phyloP scores from a whole-genome alignment of 2,113 vertebrate genomes.

The Toxostoma redivivum region DNA sequence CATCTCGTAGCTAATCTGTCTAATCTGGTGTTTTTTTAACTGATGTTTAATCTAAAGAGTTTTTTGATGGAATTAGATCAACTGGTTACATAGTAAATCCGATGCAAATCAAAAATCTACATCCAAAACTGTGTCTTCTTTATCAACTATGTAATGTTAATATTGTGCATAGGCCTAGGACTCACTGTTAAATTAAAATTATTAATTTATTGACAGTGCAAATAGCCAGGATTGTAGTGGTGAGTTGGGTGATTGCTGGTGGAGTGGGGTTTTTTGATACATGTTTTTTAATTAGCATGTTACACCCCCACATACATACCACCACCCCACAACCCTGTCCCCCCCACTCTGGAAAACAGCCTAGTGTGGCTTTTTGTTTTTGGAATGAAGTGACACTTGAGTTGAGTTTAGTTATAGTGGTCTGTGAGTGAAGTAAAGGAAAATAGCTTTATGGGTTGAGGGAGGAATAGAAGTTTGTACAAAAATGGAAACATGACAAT shows the following conservation, averaged over 20 bases:
- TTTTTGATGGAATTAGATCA: neutral
- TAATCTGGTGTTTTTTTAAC: neutral
- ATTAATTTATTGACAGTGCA: neutral
- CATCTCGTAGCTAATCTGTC: neutral
- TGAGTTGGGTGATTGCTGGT: neutral
- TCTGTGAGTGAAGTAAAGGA: neutral
- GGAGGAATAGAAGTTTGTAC: neutral
- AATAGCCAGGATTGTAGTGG: neutral
- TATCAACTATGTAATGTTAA: neutral
- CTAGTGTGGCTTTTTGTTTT: neutral
- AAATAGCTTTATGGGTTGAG: neutral
- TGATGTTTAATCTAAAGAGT: neutral
- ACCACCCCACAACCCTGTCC: neutral
- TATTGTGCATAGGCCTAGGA: neutral
- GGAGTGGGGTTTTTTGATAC: neutral
- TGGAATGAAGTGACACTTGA: neutral
- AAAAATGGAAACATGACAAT: neutral
- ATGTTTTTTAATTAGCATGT: neutral
- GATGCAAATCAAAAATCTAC: neutral
- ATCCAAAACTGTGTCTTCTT: neutral
- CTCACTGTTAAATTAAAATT: neutral
- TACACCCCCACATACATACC: too few species aligned
- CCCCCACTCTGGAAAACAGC: neutral
- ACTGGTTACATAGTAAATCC: neutral
- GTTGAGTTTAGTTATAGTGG: neutral